Percentiles rank a stretch among this genome's conserved stretches.
These are phyloP conservation scores for Lasioglossum malachurum DNA, from an alignment of 2,888 invertebrate species.

Conservation along the genomic window DNA sequence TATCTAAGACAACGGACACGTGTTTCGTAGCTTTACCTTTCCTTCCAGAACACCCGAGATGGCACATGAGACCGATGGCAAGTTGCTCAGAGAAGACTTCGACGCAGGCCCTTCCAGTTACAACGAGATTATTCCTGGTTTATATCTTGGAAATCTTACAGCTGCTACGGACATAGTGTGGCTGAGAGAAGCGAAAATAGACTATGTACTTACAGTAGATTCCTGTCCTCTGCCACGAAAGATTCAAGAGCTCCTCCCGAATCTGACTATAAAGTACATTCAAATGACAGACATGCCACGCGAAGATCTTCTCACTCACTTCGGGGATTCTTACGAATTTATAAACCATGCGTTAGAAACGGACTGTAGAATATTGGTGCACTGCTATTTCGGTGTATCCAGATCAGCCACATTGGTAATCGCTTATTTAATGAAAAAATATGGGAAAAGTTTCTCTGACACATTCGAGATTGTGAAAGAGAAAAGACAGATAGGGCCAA, in stretches of 20 bases:
- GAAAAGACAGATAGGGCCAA: constrained; percentile 91
- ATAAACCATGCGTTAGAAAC: constrained; percentile 89
- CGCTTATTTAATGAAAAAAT: constrained; percentile 95
- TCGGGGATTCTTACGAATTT: constrained; percentile 92
- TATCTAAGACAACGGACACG: constrained; percentile 6
- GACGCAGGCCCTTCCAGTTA: constrained; percentile 87
- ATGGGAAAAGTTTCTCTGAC: constrained; percentile 89
- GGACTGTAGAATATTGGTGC: constrained; percentile 91
- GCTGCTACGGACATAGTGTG: constrained; percentile 91
- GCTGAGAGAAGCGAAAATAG: constrained; percentile 89
- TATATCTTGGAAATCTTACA: constrained; percentile 90
- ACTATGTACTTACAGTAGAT: constrained; percentile 93
- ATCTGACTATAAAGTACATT: constrained; percentile 90
- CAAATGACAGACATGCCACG: constrained; percentile 94
- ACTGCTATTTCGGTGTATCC: constrained; percentile 97
- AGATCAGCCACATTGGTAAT: constrained; percentile 95
- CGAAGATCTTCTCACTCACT: constrained; percentile 92
- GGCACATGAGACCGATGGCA: constrained; percentile 52
- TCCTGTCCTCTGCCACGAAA: constrained; percentile 93
- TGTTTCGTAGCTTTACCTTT: constrained; percentile 38
- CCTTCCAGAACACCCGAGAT: constrained; percentile 58
- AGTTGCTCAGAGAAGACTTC: constrained; percentile 84
- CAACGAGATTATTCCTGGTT: constrained; percentile 86
- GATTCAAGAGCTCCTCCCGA: constrained; percentile 88
- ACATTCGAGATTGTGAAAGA: constrained; percentile 90